Percentiles rank a stretch among this genome's conserved stretches.
Evolutionary conservation across 2,113 vertebrate genomes (phyloP).

Genomic region (Takifugu bimaculatus): DNA sequence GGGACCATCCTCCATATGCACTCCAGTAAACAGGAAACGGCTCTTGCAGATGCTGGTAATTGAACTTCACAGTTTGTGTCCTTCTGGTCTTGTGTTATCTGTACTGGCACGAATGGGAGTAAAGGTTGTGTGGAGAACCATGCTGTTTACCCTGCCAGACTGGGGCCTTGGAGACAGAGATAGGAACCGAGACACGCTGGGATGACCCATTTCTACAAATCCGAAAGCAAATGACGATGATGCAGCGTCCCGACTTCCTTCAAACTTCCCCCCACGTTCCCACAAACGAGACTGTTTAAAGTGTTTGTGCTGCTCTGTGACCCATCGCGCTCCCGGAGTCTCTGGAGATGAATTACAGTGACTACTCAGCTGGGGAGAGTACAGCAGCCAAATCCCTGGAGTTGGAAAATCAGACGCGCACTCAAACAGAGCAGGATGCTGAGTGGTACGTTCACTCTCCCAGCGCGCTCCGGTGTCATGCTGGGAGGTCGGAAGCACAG

Average conservation of each 20-base stretch:
- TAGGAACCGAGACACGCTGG: constrained; percentile 20
- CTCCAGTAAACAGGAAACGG: constrained; percentile 22
- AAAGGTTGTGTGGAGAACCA: constrained; percentile 30
- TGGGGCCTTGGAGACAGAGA: constrained; percentile 22
- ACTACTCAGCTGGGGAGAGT: constrained; percentile 23
- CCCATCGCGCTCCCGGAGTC: constrained; percentile 16
- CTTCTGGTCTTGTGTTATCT: constrained; percentile 43
- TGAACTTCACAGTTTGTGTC: constrained; percentile 18
- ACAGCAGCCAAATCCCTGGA: constrained; percentile 33
- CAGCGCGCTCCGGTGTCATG: neutral
- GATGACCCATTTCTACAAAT: constrained; percentile 23
- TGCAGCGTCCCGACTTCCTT: neutral
- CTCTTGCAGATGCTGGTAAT: constrained; percentile 18
- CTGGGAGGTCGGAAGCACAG: too few relatives aligned
- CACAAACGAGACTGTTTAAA: neutral
- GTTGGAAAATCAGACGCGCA: constrained; percentile 20
- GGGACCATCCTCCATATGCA: constrained; percentile 1
- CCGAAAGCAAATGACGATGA: neutral
- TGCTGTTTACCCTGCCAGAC: constrained; percentile 33
- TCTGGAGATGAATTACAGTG: constrained; percentile 36
- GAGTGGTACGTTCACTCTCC: constrained; percentile 8
- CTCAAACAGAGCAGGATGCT: constrained; percentile 17
- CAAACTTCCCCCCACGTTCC: neutral
- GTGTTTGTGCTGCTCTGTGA: constrained; percentile 16
- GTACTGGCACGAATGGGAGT: constrained; percentile 42